Conservation (phyloP, 2,797 vertebrate species). For the Pipistrellus pipistrellus region DNA sequence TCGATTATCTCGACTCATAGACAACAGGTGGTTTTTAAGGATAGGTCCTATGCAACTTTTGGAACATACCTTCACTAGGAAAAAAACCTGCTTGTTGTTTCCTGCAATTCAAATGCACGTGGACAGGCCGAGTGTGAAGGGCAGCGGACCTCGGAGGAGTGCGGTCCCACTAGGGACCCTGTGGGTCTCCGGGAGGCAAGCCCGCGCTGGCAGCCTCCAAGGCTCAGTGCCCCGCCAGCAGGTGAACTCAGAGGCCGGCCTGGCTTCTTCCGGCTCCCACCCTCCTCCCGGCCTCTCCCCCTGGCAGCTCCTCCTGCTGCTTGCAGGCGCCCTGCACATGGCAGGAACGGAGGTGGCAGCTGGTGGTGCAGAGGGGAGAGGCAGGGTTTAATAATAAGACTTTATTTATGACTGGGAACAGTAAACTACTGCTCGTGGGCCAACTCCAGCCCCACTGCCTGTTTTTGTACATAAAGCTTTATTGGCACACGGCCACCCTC, state of each 20-base stretch:
- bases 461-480: slow-evolving; percentile 50
- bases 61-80: neutral
- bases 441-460: neutral
- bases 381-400: slow-evolving; percentile 33
- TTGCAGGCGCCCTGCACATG: neutral
- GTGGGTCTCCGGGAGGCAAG: neutral
- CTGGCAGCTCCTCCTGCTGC: neutral
- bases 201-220: neutral
- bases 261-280: neutral
- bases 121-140: neutral
- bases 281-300: neutral
- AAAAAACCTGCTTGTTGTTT: neutral
- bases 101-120: neutral
- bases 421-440: neutral
- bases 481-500: neutral
- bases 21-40: neutral
- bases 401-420: slow-evolving; percentile 24
- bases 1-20: neutral
- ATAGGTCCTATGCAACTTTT: neutral
- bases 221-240: neutral
- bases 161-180: neutral
- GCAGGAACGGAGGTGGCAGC: slow-evolving; percentile 38
- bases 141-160: neutral
- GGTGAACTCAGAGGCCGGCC: neutral
- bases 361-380: slow-evolving; percentile 48